A percentile compares a stretch with the other conserved stretches of the same genome.
These are phyloP conservation scores for Lytechinus pictus DNA, from an alignment of 35 echinoderm and acorn worm species.

Conservation along the genomic window DNA sequence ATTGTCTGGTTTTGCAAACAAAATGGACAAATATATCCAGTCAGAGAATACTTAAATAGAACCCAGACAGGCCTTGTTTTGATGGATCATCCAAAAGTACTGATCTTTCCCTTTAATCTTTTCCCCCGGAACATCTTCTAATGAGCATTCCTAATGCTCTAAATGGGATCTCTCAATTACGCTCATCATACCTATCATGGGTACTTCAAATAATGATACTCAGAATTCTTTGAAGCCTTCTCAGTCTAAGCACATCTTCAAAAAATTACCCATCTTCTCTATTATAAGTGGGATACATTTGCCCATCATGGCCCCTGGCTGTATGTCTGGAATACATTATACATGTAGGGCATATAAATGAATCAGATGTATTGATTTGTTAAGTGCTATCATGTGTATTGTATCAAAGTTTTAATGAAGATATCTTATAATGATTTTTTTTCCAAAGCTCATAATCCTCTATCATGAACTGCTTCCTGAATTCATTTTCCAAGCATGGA, in stretches of 20 bases:
- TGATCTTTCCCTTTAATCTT: neutral
- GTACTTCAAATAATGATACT: neutral
- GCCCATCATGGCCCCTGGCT: neutral
- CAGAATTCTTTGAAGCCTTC: neutral
- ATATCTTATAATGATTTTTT: no score
- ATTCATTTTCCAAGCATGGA: no score
- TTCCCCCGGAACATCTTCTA: neutral
- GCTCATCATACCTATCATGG: neutral
- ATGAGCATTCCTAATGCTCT: neutral
- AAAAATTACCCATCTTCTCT: neutral
- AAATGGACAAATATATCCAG: no score
- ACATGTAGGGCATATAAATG: no score
- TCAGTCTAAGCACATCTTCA: neutral
- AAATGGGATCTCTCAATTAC: slow-evolving; percentile 13
- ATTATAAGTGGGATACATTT: neutral
- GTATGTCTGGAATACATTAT: neutral
- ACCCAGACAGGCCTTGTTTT: no score
- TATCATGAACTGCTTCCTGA: no score
- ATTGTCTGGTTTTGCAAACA: no score
- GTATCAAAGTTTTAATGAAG: no score
- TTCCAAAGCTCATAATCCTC: no score
- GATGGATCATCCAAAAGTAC: no score
- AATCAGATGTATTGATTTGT: neutral
- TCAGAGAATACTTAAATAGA: no score
- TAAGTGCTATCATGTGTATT: no score